phyloP scores from a whole-genome alignment of 2,113 vertebrate species.

The Noturus placidus region DNA sequence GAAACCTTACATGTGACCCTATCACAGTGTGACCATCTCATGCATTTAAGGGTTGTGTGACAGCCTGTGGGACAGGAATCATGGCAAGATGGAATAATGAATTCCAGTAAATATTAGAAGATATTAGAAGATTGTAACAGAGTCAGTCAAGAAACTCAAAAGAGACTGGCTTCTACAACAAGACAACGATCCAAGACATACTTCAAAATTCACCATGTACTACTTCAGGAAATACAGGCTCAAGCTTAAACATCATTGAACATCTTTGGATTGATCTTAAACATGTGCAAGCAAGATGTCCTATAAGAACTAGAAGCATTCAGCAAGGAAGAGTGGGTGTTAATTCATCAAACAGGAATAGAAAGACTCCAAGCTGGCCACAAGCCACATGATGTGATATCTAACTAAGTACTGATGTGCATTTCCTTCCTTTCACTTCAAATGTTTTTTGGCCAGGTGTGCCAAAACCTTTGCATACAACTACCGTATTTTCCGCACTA shows the following conservation, averaged over 20 bases:
- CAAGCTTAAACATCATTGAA: neutral
- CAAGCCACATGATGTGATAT: neutral
- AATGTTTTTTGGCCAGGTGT: neutral
- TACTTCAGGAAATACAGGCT: neutral
- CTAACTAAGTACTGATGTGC: neutral
- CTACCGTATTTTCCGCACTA: no score
- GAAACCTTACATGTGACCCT: neutral
- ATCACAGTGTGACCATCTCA: neutral
- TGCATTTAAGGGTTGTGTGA: neutral
- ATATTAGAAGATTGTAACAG: neutral
- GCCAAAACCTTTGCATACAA: neutral
- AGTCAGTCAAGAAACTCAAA: neutral
- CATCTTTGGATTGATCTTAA: neutral
- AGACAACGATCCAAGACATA: neutral
- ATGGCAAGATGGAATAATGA: neutral
- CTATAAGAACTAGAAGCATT: neutral
- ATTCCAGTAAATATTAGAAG: neutral
- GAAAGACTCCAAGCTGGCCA: neutral
- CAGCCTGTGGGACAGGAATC: neutral
- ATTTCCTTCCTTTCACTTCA: neutral
- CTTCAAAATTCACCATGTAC: neutral
- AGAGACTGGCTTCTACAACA: neutral
- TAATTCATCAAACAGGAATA: neutral
- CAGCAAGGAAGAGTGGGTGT: no score
- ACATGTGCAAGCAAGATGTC: neutral